A percentile compares a stretch with the other conserved stretches of the same genome.
Conservation (phyloP, 2,888 invertebrate species). For the Choristoneura rosaceana region DNA sequence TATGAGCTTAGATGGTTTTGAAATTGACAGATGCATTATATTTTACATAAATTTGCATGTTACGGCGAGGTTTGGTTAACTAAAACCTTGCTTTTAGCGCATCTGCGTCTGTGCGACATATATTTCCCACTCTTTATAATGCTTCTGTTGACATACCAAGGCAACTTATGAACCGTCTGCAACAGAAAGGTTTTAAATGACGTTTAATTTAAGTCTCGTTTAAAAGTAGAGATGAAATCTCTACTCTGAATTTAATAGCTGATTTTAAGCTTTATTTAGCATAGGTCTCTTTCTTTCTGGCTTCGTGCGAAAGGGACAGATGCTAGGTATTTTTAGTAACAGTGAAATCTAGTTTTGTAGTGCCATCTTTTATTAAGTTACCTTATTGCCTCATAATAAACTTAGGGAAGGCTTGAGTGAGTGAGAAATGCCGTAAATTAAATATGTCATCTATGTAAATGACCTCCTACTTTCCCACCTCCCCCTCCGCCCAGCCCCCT, state of each 20-base stretch:
- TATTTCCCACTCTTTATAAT: too few species aligned
- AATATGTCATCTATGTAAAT: not conserved
- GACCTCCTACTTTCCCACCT: too few species aligned
- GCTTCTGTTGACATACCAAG: too few species aligned
- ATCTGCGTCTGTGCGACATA: too few species aligned
- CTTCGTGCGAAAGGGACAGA: slow-evolving; percentile 1
- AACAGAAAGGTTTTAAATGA: not conserved
- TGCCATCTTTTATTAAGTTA: slow-evolving; percentile 47
- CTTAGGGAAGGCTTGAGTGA: slow-evolving; percentile 23
- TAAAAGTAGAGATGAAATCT: slow-evolving; percentile 1
- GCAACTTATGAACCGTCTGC: not conserved
- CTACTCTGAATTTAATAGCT: not conserved
- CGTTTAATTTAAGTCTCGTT: not conserved
- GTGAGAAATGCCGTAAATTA: not conserved
- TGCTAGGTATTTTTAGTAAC: not conserved
- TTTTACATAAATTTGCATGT: too few species aligned
- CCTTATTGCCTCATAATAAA: slow-evolving; percentile 40
- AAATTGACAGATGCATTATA: too few species aligned
- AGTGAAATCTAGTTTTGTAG: slow-evolving; percentile 45
- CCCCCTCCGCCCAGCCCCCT: too few species aligned
- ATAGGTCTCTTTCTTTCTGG: not conserved
- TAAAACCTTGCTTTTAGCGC: too few species aligned
- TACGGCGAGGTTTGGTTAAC: too few species aligned
- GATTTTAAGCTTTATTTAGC: not conserved
- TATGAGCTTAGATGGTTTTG: too few species aligned